Percentiles rank a stretch among this genome's conserved stretches.
Evolutionary conservation across 2,888 invertebrate genomes (phyloP).

Genomic region (Hypselothyrea guttata): DNA sequence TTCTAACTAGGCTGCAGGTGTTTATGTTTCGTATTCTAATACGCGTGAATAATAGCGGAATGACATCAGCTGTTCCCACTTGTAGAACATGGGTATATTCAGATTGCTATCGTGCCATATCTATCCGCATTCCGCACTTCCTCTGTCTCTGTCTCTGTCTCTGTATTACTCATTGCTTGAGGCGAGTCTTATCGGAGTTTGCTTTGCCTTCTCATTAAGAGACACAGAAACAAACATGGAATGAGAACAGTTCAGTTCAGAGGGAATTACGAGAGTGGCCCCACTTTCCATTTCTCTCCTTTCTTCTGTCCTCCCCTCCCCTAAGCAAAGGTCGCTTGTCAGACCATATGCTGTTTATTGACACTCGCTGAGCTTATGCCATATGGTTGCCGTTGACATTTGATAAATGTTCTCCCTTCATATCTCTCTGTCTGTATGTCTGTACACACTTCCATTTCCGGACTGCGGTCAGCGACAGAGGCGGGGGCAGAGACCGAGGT

Average conservation of each 20-base stretch:
- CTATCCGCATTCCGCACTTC: too few relatives aligned
- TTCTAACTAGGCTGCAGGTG: too few relatives aligned
- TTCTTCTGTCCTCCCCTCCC: background rate
- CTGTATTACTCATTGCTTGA: background rate
- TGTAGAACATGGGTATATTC: too few relatives aligned
- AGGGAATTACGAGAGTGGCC: too few relatives aligned
- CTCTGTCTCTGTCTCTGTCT: background rate
- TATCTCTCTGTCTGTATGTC: slow-evolving; percentile 5
- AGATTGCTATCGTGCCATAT: too few relatives aligned
- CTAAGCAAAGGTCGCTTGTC: too few relatives aligned
- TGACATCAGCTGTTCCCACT: background rate
- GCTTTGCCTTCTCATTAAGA: background rate
- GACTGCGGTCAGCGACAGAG: slow-evolving; percentile 48
- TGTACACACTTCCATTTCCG: slow-evolving; percentile 48
- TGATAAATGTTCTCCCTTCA: slow-evolving; percentile 59
- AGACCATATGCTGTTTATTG: slow-evolving; percentile 53
- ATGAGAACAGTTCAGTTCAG: too few relatives aligned
- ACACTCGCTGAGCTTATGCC: slow-evolving; percentile 45
- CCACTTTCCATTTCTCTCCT: too few relatives aligned
- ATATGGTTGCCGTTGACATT: slow-evolving; percentile 64
- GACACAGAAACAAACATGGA: background rate
- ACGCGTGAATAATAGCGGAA: background rate
- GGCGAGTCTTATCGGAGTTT: background rate
- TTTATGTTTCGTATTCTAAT: too few relatives aligned
- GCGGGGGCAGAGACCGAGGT: too few relatives aligned